Base-by-base conservation (phyloP, 2,888 invertebrate genomes). In the Tineola bisselliella region DNA sequence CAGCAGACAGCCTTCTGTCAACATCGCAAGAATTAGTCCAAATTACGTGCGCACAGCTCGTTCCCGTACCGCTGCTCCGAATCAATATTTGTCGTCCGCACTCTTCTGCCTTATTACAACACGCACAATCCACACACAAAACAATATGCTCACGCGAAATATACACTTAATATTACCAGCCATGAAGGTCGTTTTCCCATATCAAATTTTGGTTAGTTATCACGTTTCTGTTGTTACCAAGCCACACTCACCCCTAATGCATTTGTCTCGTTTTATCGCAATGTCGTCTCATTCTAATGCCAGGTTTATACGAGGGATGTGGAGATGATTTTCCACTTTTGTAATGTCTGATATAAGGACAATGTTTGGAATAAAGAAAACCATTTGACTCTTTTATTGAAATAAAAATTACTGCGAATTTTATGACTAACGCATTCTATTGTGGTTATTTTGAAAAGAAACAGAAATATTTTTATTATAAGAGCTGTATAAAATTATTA, bases 51-150 rank as follows among this genome's bases (percentile, higher is more conserved):
- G 70, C 64, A 62, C 65, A 69, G 11, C 64, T 66, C 64, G 67
- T 60, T 63, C 63, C 65, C 70, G 69, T 73, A 68, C 75, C 74
- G 70, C 72, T 69, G 44, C 44, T 59, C 75, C 84, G 84, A 87
- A 87, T 87, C 88, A 87, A 87, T 88, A 87, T 88, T 88, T 88
- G 87, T 87, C 81, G 87, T 87, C 84, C 83, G 86, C 75, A 84
- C 87, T 87, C 86, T 86, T 87, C 87, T 86, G 79, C 80, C 84
- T 81, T 84, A 79, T 79, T 84, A 84, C 76, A 79, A 81, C 84
- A 87, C 86, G 86, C 86, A 86, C 80, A 79, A 78, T 79, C 72
- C 79, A 76, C 79, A 79, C 77, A 79, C 72, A 74, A 66, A 65
- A 63, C 13, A n/a, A 12, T 25, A 10, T 11, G 1, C 10, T 1